Base-by-base conservation (phyloP, 2,797 vertebrate species). In the Gadopsis bispinosus region DNA sequence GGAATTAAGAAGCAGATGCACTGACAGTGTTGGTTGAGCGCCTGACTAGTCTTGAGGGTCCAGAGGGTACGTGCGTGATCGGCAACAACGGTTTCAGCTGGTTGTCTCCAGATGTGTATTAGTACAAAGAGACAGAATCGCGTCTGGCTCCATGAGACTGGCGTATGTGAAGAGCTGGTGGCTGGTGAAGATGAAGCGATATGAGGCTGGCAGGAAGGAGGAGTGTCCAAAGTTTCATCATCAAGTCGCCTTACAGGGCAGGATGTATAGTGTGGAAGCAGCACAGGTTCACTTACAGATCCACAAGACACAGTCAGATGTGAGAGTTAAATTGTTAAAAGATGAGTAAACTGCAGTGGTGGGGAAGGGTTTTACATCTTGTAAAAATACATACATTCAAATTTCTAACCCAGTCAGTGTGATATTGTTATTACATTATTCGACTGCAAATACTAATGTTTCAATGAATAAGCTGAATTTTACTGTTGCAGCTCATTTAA, bases 91-190 rank as follows among this genome's bases (percentile, higher is more conserved):
- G 26, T 47, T 75, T 71, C 62, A 67, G 73, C 13, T 19, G 48
- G 16, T 71, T 43, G 20, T 54, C 33, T 68, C 17, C 7, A 68
- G 35, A 63, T 50, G 60, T 58, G 29, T 59, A 62, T 70, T 43
- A 60, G 41, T 16, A 35, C 26, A 73, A 2, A 39, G 48, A 55
- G 59, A 66, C 69, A 73, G 60, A 50, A 66, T 45, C 61, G 19
- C 3, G 5, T 61, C 53, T 35, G 37, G 22, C 20, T 63, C 35
- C 0, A 1, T 31, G 66, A 65, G 47, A 31, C 33, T 2, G 22
- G 50, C 10, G 12, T 22, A 48, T 33, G n/a, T 17, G 22, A 55
- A 55, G 45, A 26, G 9, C 4, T 20, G 17, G 45, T 39, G 58
- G 53, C 53, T 69, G 65, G 41, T 31, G 12, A 75, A 71, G 48